phyloP scores from a whole-genome alignment of 2,113 vertebrate species.

The Eonycteris spelaea region DNA sequence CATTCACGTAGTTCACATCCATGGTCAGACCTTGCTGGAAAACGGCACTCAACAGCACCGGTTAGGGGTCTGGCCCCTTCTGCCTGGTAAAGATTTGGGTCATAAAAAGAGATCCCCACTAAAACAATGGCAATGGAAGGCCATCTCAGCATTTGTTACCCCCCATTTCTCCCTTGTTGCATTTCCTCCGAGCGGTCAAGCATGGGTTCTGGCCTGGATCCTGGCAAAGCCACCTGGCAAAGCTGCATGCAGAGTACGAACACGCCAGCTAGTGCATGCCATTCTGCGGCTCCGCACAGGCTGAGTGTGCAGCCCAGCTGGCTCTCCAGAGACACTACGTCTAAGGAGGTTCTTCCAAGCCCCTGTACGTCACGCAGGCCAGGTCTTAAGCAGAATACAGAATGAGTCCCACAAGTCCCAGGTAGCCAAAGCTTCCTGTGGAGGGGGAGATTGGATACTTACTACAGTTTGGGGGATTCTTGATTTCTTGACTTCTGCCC shows the following conservation, averaged over 20 bases:
- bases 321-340: neutral
- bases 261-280: neutral
- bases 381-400: neutral
- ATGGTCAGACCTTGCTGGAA: conserved; percentile 93
- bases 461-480: neutral
- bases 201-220: neutral
- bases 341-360: neutral
- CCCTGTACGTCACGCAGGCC: neutral
- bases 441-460: neutral
- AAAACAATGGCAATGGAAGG: neutral
- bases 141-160: neutral
- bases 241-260: fast-evolving
- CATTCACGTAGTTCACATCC: conserved; percentile 93
- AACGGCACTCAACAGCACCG: conserved; percentile 85
- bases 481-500: neutral
- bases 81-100: conserved; percentile 86
- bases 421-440: neutral
- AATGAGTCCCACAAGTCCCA: neutral
- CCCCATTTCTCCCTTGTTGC: neutral
- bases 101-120: neutral
- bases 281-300: neutral
- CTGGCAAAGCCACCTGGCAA: neutral
- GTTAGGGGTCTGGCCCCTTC: conserved; percentile 88
- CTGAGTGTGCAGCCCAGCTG: neutral
- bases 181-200: neutral